A percentile compares a stretch with the other conserved stretches of the same genome.
phyloP scores from a whole-genome alignment of 2,113 vertebrate genomes.

The Octodon degus region DNA sequence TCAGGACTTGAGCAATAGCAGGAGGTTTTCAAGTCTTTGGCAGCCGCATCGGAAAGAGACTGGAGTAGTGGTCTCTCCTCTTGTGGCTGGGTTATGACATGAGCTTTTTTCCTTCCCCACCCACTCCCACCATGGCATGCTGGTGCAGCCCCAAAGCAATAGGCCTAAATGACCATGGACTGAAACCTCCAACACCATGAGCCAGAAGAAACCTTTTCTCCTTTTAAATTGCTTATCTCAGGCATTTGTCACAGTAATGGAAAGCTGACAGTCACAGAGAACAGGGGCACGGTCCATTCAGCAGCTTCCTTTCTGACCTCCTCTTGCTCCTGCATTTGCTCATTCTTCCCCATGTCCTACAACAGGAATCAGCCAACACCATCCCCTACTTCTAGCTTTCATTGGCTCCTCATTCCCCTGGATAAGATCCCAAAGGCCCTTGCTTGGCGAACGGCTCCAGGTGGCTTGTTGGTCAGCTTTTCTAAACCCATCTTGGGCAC shows the following conservation, averaged over 20 bases:
- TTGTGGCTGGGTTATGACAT: not conserved
- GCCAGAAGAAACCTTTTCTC: not conserved
- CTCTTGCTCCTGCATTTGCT: not conserved
- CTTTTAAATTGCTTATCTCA: not conserved
- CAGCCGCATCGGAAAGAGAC: not conserved
- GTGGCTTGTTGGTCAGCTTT: not conserved
- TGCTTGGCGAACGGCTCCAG: not conserved
- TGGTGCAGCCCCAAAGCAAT: not conserved
- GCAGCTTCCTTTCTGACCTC: not conserved
- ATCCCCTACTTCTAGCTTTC: not conserved
- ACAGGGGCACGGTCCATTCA: fast-evolving
- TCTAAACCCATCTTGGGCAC: fast-evolving
- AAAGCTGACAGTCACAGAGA: not conserved
- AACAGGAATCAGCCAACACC: not conserved
- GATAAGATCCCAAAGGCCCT: not conserved
- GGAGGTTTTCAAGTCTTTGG: not conserved
- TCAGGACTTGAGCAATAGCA: not conserved
- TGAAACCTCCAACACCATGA: not conserved
- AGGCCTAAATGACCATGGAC: not conserved
- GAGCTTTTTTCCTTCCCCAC: not conserved
- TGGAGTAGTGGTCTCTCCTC: not conserved
- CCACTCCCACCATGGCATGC: not conserved
- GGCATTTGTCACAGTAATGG: not conserved
- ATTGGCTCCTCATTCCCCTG: not conserved
- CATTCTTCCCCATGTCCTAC: not conserved